Conservation (phyloP, 2,797 vertebrate genomes). For the Poeciliopsis turneri region DNA sequence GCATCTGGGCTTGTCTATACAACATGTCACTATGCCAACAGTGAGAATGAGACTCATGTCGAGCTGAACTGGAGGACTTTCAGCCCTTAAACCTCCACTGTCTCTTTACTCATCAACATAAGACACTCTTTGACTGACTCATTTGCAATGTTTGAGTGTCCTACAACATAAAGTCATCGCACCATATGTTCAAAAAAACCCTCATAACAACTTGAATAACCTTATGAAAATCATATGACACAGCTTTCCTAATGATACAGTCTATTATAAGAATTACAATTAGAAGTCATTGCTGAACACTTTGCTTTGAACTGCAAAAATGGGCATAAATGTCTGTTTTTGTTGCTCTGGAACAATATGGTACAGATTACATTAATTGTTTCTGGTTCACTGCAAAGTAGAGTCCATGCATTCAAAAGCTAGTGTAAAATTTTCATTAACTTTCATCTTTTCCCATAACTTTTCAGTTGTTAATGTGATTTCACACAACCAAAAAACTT, state of each 20-base stretch:
- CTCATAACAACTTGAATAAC: background rate
- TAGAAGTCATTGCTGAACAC: background rate
- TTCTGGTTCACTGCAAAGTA: constrained; percentile 16
- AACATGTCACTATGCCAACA: constrained; percentile 56
- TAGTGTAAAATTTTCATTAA: constrained; percentile 26
- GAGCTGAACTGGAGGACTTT: constrained; percentile 30
- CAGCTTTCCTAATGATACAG: background rate
- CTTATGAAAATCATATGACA: background rate
- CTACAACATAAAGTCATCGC: background rate
- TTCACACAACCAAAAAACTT: constrained; percentile 34
- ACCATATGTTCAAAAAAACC: constrained; percentile 5
- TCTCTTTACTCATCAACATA: constrained; percentile 1
- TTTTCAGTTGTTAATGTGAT: constrained; percentile 47
- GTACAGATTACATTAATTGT: constrained; percentile 23
- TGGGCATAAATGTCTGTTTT: background rate
- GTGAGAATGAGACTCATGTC: constrained; percentile 23
- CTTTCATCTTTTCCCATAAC: constrained; percentile 18
- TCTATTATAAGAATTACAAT: background rate
- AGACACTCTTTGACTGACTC: constrained; percentile 8
- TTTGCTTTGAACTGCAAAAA: background rate
- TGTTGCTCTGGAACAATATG: background rate
- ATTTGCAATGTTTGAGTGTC: constrained; percentile 3
- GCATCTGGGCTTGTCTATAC: constrained; percentile 75
- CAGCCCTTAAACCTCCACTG: constrained; percentile 30
- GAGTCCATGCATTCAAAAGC: constrained; percentile 10